A percentile compares a stretch with the other conserved stretches of the same genome.
phyloP scores from a whole-genome alignment of 2,113 vertebrate genomes.

The Ictalurus punctatus region DNA sequence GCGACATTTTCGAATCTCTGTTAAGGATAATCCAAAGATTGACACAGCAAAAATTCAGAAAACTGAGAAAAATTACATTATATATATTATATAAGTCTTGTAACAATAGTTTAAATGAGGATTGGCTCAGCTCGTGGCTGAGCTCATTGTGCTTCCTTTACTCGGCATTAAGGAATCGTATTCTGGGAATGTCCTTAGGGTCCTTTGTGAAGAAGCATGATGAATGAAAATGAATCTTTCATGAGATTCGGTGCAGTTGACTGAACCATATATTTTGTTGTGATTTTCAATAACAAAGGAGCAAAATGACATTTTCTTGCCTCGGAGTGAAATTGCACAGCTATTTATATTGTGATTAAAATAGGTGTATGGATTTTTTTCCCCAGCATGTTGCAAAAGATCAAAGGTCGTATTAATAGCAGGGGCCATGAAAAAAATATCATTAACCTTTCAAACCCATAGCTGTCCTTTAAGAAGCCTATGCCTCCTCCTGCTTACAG shows the following conservation, averaged over 20 bases:
- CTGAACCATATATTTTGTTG: constrained; percentile 58
- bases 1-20: constrained; percentile 17
- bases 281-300: constrained; percentile 58
- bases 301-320: constrained; percentile 57
- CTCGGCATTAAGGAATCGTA: constrained; percentile 48
- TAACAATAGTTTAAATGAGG: constrained; percentile 51
- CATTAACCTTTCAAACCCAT: constrained; percentile 51
- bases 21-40: constrained; percentile 36
- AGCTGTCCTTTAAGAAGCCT: constrained; percentile 12
- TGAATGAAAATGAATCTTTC: constrained; percentile 59
- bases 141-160: constrained; percentile 38
- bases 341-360: constrained; percentile 58
- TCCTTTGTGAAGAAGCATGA: constrained; percentile 54
- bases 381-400: constrained; percentile 39
- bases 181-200: constrained; percentile 52
- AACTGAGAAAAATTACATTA: constrained; percentile 18
- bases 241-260: constrained; percentile 57
- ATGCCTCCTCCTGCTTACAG: constrained; percentile 7
- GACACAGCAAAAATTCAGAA: constrained; percentile 32
- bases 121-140: constrained; percentile 39
- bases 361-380: constrained; percentile 52
- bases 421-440: constrained; percentile 46
- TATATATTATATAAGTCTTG: constrained; percentile 11
- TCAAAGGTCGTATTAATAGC: constrained; percentile 54
- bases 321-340: constrained; percentile 49